phyloP scores from a whole-genome alignment of 2,797 vertebrate species.

The Darevskia mixta region DNA sequence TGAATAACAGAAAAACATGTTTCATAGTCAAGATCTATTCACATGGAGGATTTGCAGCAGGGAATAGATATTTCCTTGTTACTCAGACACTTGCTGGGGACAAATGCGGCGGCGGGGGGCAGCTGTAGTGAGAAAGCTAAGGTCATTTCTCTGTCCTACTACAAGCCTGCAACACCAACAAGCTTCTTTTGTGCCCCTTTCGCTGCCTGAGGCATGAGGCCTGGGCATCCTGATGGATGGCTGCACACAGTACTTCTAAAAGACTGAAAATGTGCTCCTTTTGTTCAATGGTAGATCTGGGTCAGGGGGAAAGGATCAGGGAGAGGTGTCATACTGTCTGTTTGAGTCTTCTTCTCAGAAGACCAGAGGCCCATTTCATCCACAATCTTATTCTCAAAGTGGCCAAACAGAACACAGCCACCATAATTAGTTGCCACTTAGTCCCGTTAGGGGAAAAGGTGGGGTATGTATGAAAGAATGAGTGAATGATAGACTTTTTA shows the following conservation, averaged over 20 bases:
- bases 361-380: no score
- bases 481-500: no score
- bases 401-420: no score
- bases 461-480: no score
- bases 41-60: not conserved
- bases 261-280: constrained; percentile 2
- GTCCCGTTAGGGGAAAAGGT: no score
- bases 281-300: constrained; percentile 2
- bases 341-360: not conserved
- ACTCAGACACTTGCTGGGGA: not conserved
- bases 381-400: no score
- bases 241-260: constrained; percentile 11
- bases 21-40: not conserved
- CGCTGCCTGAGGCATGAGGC: not conserved
- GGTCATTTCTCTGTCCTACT: not conserved
- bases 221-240: not conserved
- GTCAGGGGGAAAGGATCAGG: not conserved
- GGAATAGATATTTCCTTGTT: constrained; percentile 3
- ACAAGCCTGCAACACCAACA: not conserved
- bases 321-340: not conserved
- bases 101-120: not conserved
- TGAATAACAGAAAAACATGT: not conserved
- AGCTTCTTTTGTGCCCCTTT: not conserved
- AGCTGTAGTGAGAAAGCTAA: not conserved
- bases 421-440: no score